Evolutionary conservation across 2,113 vertebrate genomes (phyloP).

Genomic region (Lagenorhynchus albirostris): DNA sequence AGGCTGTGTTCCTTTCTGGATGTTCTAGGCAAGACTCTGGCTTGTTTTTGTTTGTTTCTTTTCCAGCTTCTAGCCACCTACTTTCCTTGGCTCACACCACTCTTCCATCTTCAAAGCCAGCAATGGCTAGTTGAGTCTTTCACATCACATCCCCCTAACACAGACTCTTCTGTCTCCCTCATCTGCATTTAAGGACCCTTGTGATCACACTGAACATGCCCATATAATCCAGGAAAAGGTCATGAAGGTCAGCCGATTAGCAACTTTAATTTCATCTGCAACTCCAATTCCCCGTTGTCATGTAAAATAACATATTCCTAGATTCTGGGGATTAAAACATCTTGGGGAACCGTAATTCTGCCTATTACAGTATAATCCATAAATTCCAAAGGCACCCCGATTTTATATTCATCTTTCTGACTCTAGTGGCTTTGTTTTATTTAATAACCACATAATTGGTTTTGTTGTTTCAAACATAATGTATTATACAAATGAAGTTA

Average conservation of each 20-base stretch:
- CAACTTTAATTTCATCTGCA: not conserved
- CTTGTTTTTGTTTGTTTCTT: not conserved
- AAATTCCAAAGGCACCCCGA: not conserved
- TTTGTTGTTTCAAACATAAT: not conserved
- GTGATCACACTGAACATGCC: not conserved
- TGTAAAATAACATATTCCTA: not conserved
- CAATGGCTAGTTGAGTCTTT: not conserved
- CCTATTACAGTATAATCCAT: not conserved
- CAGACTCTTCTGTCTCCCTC: not conserved
- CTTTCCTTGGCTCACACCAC: not conserved
- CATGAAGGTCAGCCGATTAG: not conserved
- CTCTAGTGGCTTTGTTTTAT: not conserved
- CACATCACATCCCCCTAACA: not conserved
- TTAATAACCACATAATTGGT: not conserved
- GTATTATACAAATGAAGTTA: not conserved
- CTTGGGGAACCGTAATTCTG: not conserved
- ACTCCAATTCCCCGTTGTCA: not conserved
- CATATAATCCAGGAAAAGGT: not conserved
- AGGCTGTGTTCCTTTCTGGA: not conserved
- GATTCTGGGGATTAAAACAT: not conserved
- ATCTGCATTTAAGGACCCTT: not conserved
- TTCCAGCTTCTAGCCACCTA: not conserved
- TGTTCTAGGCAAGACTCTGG: not conserved
- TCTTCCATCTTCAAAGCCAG: not conserved
- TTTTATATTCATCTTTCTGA: not conserved